Evolutionary conservation across 2,797 vertebrate species (phyloP), one percentile per base, ranked within the genome.

Genomic region (Falco biarmicus): DNA sequence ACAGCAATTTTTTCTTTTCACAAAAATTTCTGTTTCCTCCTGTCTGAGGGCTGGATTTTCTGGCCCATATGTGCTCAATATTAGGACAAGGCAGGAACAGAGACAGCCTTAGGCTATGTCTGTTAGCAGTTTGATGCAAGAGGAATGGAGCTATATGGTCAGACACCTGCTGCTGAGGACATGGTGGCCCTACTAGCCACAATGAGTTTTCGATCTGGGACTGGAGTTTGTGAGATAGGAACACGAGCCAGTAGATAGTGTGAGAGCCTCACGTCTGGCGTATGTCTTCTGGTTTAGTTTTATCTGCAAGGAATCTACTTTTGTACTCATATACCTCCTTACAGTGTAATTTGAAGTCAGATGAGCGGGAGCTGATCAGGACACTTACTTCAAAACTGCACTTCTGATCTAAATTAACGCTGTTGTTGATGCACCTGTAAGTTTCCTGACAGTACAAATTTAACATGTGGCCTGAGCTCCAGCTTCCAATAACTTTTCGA

Each of bases 171-270:
- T 74, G 37, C 84, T 75, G 39, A 59, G 66, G 14, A 19, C 11
- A 16, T 56, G 61, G 53, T 3, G 19, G 51, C 60, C 0, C 1
- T 56, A 15, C 21, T 8, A 63, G 37, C 54, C 39, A 29, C 37
- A 13, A 11, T 7, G 56, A 59, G 12, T 50, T 76, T 60, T 70
- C 34, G 7, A 41, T 65, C 26, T 59, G 47, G 45, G 18, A n/a
- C 26, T 26, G 13, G 37, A 47, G 51, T 34, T 50, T 43, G 11
- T 11, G 45, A 70, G n/a, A 28, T 45, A 24, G 29, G 53, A 71
- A 50, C 3, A 5, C 11, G 1, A 1, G 39, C 12, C 28, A 11
- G 22, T 7, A n/a, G 53, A 21, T 10, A 48, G 13, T 3, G 11
- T n/a, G 39, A 18, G 10, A 68, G 26, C 24, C 26, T 37, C 18